Conservation (phyloP, 2,797 vertebrate genomes). For the Molossus molossus region DNA sequence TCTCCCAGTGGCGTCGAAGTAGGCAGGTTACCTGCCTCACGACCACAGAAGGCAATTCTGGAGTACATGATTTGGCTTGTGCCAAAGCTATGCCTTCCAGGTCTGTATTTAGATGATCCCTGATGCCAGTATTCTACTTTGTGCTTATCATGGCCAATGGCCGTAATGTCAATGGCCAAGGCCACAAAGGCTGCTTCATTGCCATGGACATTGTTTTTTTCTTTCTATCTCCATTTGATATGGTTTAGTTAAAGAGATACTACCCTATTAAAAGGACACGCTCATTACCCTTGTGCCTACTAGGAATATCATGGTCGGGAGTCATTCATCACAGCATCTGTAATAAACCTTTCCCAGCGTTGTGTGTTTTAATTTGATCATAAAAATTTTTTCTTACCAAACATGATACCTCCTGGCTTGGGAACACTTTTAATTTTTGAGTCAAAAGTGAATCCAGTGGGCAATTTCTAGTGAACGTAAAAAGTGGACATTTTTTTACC, state of each 20-base stretch:
- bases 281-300: not conserved
- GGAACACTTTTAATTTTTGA: slow-evolving; percentile 63
- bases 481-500: slow-evolving; percentile 31
- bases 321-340: not conserved
- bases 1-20: not conserved
- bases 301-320: not conserved
- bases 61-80: slow-evolving; percentile 85
- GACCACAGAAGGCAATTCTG: not conserved
- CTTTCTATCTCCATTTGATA: slow-evolving; percentile 31
- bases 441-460: slow-evolving; percentile 43
- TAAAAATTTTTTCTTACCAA: slow-evolving; percentile 44
- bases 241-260: slow-evolving; percentile 12
- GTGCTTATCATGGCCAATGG: slow-evolving; percentile 84
- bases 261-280: slow-evolving; percentile 57
- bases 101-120: slow-evolving; percentile 84
- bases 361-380: slow-evolving; percentile 61
- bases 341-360: slow-evolving; percentile 42
- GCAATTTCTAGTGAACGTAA: slow-evolving; percentile 44
- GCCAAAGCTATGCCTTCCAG: slow-evolving; percentile 87
- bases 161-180: slow-evolving; percentile 53
- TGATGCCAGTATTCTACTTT: slow-evolving; percentile 86
- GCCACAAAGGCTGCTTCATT: slow-evolving; percentile 66
- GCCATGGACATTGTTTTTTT: slow-evolving; percentile 70
- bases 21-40: not conserved
- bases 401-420: not conserved